Percentiles rank a stretch among this genome's conserved stretches.
Conservation (phyloP, 2,113 vertebrate genomes). For the Myotis lucifugus region DNA sequence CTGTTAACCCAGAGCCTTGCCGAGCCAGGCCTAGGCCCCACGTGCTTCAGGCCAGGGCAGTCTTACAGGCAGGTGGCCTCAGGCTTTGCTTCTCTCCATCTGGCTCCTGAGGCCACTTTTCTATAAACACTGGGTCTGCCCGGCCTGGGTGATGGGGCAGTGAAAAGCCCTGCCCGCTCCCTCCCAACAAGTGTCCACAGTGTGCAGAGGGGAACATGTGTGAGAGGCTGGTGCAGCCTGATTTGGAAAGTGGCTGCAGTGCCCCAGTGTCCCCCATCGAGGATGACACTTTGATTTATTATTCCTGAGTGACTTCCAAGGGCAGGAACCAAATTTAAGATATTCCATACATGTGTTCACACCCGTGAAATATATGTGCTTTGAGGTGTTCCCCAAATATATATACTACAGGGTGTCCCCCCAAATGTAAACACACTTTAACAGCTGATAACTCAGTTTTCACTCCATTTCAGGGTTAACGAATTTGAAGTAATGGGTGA, state of each 20-base stretch:
- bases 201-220: constrained; percentile 37
- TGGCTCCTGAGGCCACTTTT: not conserved
- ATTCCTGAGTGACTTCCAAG: constrained; percentile 66
- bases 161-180: not conserved
- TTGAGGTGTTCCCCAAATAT: not conserved
- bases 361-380: constrained; percentile 44
- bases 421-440: too few relatives aligned
- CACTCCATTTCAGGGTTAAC: too few relatives aligned
- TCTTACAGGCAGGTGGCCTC: too few relatives aligned
- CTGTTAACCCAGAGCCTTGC: too few relatives aligned
- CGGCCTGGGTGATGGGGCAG: not conserved
- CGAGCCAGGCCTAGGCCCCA: too few relatives aligned
- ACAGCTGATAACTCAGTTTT: too few relatives aligned
- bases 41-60: too few relatives aligned
- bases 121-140: constrained; percentile 82
- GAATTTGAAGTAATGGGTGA: too few relatives aligned
- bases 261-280: accelerated
- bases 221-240: not conserved
- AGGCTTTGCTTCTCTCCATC: too few relatives aligned
- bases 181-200: not conserved
- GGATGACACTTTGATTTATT: constrained; percentile 33
- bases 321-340: constrained; percentile 82
- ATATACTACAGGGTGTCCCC: too few relatives aligned
- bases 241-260: accelerated
- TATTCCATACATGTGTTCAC: constrained; percentile 59